Evolutionary conservation across 2,888 invertebrate species (phyloP).

Genomic region (Matsumyia berberina): DNA sequence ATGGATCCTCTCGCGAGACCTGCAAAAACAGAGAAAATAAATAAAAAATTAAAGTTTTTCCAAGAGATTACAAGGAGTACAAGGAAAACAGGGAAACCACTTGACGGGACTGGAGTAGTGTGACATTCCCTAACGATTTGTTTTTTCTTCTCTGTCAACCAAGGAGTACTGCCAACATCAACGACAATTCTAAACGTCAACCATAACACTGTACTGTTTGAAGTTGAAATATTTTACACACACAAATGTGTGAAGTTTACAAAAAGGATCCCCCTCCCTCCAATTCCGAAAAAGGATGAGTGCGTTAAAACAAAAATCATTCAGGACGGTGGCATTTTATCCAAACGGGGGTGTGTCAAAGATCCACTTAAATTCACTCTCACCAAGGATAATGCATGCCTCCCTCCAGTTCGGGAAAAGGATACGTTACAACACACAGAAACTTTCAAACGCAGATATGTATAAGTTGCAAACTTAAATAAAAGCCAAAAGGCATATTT

Average conservation of each 20-base stretch:
- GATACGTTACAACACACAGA: conserved; percentile 41
- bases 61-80: not conserved
- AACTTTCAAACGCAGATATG: conserved; percentile 44
- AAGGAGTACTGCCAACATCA: not conserved
- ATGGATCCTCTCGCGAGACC: conserved; percentile 87
- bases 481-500: conserved; percentile 49
- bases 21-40: conserved; percentile 81
- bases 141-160: conserved; percentile 16
- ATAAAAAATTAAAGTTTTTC: conserved; percentile 46
- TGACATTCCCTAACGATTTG: conserved; percentile 30
- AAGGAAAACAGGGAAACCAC: not conserved
- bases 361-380: not conserved
- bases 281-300: not conserved
- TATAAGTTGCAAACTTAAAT: conserved; percentile 62
- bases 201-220: too few relatives aligned
- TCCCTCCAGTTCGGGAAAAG: not conserved
- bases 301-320: conserved; percentile 22
- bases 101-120: not conserved
- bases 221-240: not conserved
- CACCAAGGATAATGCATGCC: conserved; percentile 11
- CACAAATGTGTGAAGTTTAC: not conserved
- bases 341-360: conserved; percentile 3
- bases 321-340: not conserved
- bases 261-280: conserved; percentile 5
- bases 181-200: not conserved